Percentiles rank a stretch among this genome's conserved stretches.
phyloP scores from a whole-genome alignment of 2,797 vertebrate genomes.

The Phylloscopus collybita region DNA sequence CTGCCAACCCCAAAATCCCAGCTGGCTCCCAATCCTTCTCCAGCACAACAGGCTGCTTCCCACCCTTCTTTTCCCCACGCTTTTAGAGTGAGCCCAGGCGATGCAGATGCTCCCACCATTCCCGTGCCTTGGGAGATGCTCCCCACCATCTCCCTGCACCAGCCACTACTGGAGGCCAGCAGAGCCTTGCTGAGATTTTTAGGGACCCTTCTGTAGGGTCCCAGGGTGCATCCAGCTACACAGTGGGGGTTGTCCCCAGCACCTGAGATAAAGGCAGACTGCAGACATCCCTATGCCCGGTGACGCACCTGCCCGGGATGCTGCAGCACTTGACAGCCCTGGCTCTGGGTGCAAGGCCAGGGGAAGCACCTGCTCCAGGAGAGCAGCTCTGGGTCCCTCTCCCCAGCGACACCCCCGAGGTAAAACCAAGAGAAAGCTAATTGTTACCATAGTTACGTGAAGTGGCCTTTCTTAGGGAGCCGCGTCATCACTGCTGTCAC shows the following conservation, averaged over 20 bases:
- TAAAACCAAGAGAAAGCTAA: conserved; percentile 76
- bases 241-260: background rate
- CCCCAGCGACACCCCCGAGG: conserved; percentile 51
- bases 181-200: background rate
- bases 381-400: conserved; percentile 41
- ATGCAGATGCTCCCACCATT: background rate
- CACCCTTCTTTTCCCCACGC: background rate
- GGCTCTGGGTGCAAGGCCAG: background rate
- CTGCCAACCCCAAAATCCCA: background rate
- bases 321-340: background rate
- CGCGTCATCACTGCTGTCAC: conserved; percentile 75
- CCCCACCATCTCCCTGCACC: background rate
- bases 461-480: conserved; percentile 78
- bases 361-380: background rate
- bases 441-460: conserved; percentile 80
- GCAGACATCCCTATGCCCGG: accelerated
- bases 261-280: background rate
- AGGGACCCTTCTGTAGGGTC: background rate
- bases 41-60: background rate
- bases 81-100: background rate
- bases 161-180: background rate
- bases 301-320: background rate
- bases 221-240: background rate
- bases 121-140: background rate
- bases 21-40: background rate